A percentile compares a stretch with the other conserved stretches of the same genome.
phyloP scores from a whole-genome alignment of 2,888 invertebrate species.

The Fragum fragum region DNA sequence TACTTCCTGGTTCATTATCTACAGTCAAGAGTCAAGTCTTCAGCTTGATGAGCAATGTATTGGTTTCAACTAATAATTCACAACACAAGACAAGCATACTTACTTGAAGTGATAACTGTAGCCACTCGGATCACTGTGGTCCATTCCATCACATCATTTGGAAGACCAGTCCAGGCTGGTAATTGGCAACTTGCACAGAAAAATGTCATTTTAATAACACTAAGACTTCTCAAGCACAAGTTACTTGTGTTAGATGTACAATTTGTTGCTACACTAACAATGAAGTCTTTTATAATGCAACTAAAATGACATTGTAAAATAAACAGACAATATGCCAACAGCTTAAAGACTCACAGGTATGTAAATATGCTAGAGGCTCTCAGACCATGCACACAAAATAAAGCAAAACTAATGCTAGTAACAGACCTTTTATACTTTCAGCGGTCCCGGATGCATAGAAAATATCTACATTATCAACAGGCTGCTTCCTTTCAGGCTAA shows the following conservation, averaged over 20 bases:
- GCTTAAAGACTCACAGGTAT: conserved; percentile 40
- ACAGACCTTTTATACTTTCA: conserved; percentile 22
- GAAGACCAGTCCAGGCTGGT: conserved; percentile 31
- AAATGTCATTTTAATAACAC: conserved; percentile 31
- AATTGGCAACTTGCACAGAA: conserved; percentile 34
- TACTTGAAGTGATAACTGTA: too few relatives aligned
- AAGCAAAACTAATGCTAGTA: conserved; percentile 10
- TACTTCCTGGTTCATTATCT: too few relatives aligned
- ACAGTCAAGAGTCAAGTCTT: too few relatives aligned
- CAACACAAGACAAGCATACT: too few relatives aligned
- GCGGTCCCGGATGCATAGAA: neutral
- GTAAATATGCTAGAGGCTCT: neutral
- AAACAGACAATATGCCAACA: conserved; percentile 64
- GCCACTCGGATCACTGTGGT: neutral
- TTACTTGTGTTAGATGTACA: conserved; percentile 11
- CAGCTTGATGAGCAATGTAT: too few relatives aligned
- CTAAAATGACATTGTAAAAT: conserved; percentile 37
- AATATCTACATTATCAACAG: neutral
- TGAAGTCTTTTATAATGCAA: conserved; percentile 8
- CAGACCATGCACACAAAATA: conserved; percentile 20
- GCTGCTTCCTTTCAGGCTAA: too few relatives aligned
- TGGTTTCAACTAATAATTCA: too few relatives aligned
- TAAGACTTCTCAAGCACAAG: conserved; percentile 1
- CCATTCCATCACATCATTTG: conserved; percentile 7
- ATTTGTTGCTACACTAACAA: neutral